Evolutionary conservation across 2,113 vertebrate species (phyloP), one percentile per base, ranked within the genome.

Genomic region (Tachuris rubrigastra): DNA sequence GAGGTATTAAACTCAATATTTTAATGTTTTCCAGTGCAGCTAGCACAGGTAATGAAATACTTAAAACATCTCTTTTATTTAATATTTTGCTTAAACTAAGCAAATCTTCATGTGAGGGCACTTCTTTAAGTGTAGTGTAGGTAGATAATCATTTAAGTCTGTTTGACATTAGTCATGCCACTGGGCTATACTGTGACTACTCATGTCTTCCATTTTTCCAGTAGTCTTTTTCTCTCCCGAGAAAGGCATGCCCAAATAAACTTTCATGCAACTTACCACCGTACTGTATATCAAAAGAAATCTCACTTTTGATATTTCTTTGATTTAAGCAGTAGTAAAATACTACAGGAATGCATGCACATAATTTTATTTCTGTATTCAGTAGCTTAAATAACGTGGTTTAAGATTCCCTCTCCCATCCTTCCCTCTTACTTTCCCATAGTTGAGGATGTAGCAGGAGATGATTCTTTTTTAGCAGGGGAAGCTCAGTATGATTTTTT

Each of bases 241-340:
- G 56, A 55, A 77, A 77, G n/a, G 33, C 59, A n/a, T 47, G 52
- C 67, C 35, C 58, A 69, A 58, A 21, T 58, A 41, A 78, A 83
- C 71, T 93, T 91, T 10, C 55, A n/a, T 1, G 2, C 59, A 59
- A 55, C 42, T 95, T 92, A 39, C 25, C 41, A 12, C 13, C 76
- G 59, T 69, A 15, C 46, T 77, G 42, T 27, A 52, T 92, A 92
- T 88, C 89, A 95, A 90, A 95, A 88, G 88, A 90, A 84, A 81
- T 16, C 1, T 44, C 1, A 2, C 79, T 86, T 94, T 92, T 92
- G 41, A 60, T 87, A 79, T 42, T 94, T 82, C 59, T 90, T 94
- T 95, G 63, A 87, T 84, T 95, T 76, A 92, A 75, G 37, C 60
- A 59, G 30, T 68, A 89, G 84, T 94, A 81, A 95, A 92, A 84